A percentile compares a stretch with the other conserved stretches of the same genome.
These are phyloP conservation scores for Tetragnatha montana DNA, from an alignment of 2,888 invertebrate genomes.

Conservation along the genomic window DNA sequence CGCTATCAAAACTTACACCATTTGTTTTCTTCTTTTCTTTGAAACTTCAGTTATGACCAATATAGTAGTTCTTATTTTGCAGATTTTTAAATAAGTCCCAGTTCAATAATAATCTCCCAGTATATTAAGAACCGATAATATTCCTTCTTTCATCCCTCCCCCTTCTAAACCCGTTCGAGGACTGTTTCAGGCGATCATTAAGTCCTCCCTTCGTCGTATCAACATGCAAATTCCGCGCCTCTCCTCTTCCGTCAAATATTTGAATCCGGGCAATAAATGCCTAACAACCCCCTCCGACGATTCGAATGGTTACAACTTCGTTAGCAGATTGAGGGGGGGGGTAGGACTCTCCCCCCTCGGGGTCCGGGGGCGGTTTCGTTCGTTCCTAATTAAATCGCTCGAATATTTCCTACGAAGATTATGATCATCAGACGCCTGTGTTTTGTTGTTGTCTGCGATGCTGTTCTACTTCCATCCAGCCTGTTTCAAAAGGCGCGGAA, in stretches of 20 bases:
- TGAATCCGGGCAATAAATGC: slow-evolving; percentile 49
- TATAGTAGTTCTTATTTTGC: not conserved
- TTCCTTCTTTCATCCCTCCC: no score
- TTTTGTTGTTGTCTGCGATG: slow-evolving; percentile 25
- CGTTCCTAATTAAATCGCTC: slow-evolving; percentile 41
- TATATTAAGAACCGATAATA: slow-evolving; percentile 35
- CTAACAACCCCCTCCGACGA: slow-evolving; percentile 31
- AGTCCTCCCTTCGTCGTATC: slow-evolving; percentile 30
- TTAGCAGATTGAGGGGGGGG: slow-evolving; percentile 30
- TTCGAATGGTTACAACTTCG: slow-evolving; percentile 56
- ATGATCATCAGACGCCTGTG: not conserved
- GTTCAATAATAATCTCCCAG: not conserved
- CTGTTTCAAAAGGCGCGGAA: no score
- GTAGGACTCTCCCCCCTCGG: not conserved
- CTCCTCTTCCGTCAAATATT: slow-evolving; percentile 40
- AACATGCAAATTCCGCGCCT: slow-evolving; percentile 56
- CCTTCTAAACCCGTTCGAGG: slow-evolving; percentile 21
- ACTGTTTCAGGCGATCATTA: slow-evolving; percentile 41
- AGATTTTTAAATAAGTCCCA: not conserved
- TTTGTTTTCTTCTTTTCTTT: no score
- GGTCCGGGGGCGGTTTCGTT: slow-evolving; percentile 37
- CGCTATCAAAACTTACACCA: no score
- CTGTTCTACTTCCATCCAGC: no score
- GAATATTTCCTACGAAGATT: slow-evolving; percentile 31
- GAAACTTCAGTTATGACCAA: not conserved